Conservation (phyloP, 2,113 vertebrate species). For the Centrocercus urophasianus region DNA sequence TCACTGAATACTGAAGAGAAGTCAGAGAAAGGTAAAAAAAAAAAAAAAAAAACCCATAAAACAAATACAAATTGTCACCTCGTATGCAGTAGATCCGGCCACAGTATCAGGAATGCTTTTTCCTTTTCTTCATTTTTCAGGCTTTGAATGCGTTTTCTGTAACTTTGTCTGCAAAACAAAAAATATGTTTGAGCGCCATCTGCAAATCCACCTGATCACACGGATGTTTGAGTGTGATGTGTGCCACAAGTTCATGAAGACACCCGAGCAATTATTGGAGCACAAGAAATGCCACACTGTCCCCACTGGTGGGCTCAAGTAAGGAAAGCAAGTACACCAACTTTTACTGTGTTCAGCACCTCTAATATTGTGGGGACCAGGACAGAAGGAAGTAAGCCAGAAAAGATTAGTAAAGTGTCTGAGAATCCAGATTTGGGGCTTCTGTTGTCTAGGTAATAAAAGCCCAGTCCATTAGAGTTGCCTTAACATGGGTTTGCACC, state of each 20-base stretch:
- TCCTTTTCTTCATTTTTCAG: constrained; percentile 73
- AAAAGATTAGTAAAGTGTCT: background rate
- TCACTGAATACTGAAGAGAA: constrained; percentile 91
- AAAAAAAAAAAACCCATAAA: background rate
- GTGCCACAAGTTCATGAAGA: constrained; percentile 99
- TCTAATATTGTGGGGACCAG: constrained; percentile 17
- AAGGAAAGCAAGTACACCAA: constrained; percentile 99
- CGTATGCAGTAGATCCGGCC: background rate
- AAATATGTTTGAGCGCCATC: constrained; percentile 97
- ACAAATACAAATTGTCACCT: background rate
- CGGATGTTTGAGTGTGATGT: constrained; percentile 99
- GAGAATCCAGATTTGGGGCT: background rate
- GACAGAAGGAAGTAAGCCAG: background rate
- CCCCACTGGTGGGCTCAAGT: constrained; percentile 99
- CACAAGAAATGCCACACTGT: constrained; percentile 99
- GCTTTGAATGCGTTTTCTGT: constrained; percentile 99
- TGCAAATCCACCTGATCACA: constrained; percentile 99
- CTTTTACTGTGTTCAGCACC: constrained; percentile 84
- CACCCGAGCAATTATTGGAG: constrained; percentile 97
- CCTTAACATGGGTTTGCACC: background rate
- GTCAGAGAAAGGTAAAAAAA: constrained; percentile 92
- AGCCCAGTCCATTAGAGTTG: background rate
- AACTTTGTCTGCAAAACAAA: constrained; percentile 99
- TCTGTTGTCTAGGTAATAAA: background rate
- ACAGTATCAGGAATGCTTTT: background rate